phyloP scores from a whole-genome alignment of 2,797 vertebrate species.

The Epinephelus awoara region DNA sequence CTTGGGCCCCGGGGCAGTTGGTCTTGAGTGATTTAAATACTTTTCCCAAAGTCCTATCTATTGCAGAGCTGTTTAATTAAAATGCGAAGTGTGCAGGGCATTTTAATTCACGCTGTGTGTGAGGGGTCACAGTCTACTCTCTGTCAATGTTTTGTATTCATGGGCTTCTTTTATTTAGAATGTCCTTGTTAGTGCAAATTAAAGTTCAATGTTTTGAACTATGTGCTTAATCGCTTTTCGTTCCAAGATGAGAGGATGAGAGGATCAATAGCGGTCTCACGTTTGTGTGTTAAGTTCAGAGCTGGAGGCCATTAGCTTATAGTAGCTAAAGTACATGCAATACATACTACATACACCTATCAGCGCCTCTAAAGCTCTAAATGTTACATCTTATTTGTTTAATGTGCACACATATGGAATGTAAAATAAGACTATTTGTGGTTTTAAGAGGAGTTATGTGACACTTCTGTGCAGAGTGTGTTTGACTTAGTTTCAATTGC shows the following conservation, averaged over 20 bases:
- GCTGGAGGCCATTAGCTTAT: neutral
- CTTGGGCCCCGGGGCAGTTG: neutral
- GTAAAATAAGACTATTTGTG: neutral
- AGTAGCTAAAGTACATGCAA: too few species aligned
- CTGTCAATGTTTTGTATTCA: neutral
- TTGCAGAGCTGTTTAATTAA: neutral
- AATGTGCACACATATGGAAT: too few species aligned
- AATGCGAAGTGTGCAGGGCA: neutral
- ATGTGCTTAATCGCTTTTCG: neutral
- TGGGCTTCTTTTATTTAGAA: neutral
- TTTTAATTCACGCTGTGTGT: neutral
- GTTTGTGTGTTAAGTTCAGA: neutral
- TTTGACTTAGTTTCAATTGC: neutral
- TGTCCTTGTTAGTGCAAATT: neutral
- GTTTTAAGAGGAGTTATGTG: neutral
- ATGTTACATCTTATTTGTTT: neutral
- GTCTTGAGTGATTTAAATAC: neutral
- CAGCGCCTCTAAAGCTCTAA: neutral
- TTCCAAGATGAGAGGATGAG: neutral
- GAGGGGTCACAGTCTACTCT: neutral
- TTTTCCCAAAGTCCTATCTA: neutral
- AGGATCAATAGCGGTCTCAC: neutral
- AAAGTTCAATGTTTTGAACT: neutral
- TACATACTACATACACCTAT: neutral
- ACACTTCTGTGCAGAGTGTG: neutral